Conservation (phyloP, 2,888 invertebrate species). For the Philonicus albiceps region DNA sequence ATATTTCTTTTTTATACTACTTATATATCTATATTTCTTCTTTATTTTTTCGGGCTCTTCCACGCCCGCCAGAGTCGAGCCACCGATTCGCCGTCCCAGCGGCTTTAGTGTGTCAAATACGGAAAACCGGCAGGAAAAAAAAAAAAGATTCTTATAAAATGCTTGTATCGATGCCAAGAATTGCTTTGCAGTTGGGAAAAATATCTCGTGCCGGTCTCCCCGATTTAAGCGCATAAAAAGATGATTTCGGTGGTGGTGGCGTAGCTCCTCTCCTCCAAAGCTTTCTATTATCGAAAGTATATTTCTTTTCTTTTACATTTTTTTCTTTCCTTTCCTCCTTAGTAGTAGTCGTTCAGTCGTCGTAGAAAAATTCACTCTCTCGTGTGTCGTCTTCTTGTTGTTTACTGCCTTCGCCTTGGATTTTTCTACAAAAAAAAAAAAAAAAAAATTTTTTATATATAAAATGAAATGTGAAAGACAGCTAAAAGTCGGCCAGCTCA, state of each 20-base stretch:
- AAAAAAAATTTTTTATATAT: background rate
- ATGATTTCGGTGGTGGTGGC: background rate
- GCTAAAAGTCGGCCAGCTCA: constrained; percentile 1
- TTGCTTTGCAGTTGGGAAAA: constrained; percentile 1
- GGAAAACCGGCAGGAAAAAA: constrained; percentile 11
- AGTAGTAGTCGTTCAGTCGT: background rate
- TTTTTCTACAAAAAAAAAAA: background rate
- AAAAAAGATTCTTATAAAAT: constrained; percentile 31
- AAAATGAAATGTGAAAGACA: constrained; percentile 17
- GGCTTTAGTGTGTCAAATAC: constrained; percentile 40
- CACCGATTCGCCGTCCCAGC: constrained; percentile 4
- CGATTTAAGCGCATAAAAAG: constrained; percentile 34
- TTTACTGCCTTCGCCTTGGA: background rate
- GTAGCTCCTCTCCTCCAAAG: background rate
- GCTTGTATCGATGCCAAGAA: constrained; percentile 42
- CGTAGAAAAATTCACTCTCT: background rate
- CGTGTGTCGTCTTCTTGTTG: background rate
- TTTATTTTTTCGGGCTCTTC: background rate
- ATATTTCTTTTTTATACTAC: background rate
- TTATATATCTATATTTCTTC: background rate
- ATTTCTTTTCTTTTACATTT: background rate
- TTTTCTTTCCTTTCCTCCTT: background rate
- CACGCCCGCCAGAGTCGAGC: background rate
- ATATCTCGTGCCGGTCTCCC: constrained; percentile 28
- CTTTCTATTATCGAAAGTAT: constrained; percentile 30